Evolutionary conservation across 2,797 vertebrate species (phyloP).

Genomic region (Cirrhinus molitorella): DNA sequence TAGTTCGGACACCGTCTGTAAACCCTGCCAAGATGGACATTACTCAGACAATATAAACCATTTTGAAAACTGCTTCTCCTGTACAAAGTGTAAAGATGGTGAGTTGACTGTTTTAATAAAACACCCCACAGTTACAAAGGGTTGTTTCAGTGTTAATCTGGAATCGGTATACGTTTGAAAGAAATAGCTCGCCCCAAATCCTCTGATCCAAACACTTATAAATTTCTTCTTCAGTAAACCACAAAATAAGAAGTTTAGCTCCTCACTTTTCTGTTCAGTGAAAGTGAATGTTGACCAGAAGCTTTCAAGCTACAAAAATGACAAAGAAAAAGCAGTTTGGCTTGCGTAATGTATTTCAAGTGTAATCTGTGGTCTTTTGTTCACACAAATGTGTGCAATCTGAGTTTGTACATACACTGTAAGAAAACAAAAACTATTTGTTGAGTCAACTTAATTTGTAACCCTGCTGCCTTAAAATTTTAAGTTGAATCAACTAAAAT

Average conservation of each 20-base stretch:
- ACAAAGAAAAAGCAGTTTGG: too few species aligned
- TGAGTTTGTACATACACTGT: too few species aligned
- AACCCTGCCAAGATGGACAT: slow-evolving; percentile 54
- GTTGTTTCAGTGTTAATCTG: neutral
- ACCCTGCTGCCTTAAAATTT: too few species aligned
- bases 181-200: neutral
- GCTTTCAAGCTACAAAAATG: neutral
- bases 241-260: neutral
- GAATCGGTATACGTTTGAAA: neutral
- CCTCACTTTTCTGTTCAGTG: neutral
- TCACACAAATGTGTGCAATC: too few species aligned
- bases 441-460: too few species aligned
- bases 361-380: too few species aligned
- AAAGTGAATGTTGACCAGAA: neutral
- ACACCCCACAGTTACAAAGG: neutral
- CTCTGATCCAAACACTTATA: neutral
- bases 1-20: slow-evolving; percentile 64
- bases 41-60: slow-evolving; percentile 62
- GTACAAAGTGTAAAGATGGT: slow-evolving; percentile 66
- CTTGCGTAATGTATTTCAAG: too few species aligned
- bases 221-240: neutral
- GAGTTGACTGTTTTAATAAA: slow-evolving; percentile 46
- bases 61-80: slow-evolving; percentile 68
- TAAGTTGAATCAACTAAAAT: too few species aligned
- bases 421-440: too few species aligned